Evolutionary conservation across 2,797 vertebrate species (phyloP), one percentile per base, ranked within the genome.

Genomic region (Coregonus ussuriensis): DNA sequence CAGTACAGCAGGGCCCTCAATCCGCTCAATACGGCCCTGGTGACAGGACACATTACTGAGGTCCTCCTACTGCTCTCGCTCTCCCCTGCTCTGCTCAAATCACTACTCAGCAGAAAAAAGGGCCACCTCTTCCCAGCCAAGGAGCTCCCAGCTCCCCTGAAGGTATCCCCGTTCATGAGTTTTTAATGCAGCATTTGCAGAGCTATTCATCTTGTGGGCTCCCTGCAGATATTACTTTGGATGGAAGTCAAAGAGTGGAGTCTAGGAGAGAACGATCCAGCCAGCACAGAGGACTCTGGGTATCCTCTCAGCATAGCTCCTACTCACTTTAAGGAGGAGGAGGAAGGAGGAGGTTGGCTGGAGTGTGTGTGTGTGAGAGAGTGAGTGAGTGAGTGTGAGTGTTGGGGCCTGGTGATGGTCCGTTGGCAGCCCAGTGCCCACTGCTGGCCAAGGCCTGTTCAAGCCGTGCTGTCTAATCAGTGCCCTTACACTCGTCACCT

Each of bases 161-260:
- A 88, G 91, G 82, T 86, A 88, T 91, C 83, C 81, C 83, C 70
- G 29, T 84, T 92, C 91, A 91, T 92, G 89, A 89, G 82, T 93
- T 90, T 93, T 92, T 93, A 92, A 94, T 93, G 88, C 75, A 76
- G 78, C 72, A 83, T 90, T 88, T 88, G 81, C 88, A 78, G 82
- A 85, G 76, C 84, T 87, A 85, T 93, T 91, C 79, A 87, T 93
- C 91, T 91, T 90, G 79, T 80, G 80, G 83, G 79, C 79, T 85
- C 75, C 80, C 83, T 31, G 53, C 81, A 66, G 78, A 84, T 86
- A 84, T 82, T 74, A 69, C 75, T 81, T 83, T 82, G 74, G 75
- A 90, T 79, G 84, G 67, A 70, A 47, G 41, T 47, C 41, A 47
- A 11, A 68, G 62, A 75, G 29, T 65, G 73, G 72, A 69, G 51